Base-by-base conservation (phyloP, 2,113 vertebrate species). In the human (Homo sapiens) region DNA sequence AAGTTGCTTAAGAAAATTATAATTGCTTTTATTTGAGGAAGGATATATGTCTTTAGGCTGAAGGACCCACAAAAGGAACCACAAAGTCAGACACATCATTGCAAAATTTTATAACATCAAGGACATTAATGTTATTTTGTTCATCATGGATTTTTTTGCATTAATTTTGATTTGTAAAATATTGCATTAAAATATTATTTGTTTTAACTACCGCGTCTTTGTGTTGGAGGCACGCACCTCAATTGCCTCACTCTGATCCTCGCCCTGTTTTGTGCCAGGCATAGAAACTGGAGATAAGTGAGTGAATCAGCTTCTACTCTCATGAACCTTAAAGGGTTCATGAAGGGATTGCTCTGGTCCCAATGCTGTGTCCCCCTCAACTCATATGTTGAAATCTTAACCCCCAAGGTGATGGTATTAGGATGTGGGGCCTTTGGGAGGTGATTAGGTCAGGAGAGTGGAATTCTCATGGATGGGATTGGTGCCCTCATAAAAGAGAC, bases 91-190 rank as follows among this genome's bases (percentile, higher is more conserved):
- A 80, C 1, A 66, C 32, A 35, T n/a, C 25, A 22, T 0, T 50
- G 18, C 8, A 70, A 82, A 70, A 57, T 89, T 73, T 82, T 20
- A 35, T 45, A 70, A 61, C 27, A 81, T 38, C 73, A 75, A 92
- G 32, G 40, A 75, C 59, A 38, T 85, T 38, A 89, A 64, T 13
- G 72, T 66, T 82, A 83, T 22, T 81, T 66, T 83, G 6, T 43
- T 95, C 7, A 52, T 48, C 32, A 27, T 0, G 4, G 23, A 78
- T 45, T 66, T 87, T 87, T 87, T 27, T 8, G 6, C 55, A 89
- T 68, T 92, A 32, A 95, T 18, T 97, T 94, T 75, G 75, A 94
- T 76, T 84, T 87, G 8, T 45, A 94, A 94, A 68, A 73, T 73
- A 88, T 3, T 52, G 3, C 3, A 45, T 55, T 93, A 84, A 85